phyloP scores from a whole-genome alignment of 2,797 vertebrate genomes.

The Halcyon smyrnensis region DNA sequence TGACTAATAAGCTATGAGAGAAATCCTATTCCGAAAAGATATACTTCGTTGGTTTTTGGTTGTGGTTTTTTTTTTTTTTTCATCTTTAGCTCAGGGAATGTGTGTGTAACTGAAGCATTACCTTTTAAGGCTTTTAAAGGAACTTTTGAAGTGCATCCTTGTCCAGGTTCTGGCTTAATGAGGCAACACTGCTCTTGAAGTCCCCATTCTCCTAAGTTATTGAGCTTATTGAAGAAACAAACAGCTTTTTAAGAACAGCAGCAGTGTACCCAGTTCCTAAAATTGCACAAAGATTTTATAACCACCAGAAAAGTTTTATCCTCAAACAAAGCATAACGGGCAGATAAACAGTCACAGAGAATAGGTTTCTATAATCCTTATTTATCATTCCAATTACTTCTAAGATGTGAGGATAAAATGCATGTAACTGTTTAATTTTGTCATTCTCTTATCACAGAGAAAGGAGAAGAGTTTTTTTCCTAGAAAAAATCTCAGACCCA shows the following conservation, averaged over 20 bases:
- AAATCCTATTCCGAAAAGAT: neutral
- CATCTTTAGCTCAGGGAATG: neutral
- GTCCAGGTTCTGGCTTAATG: neutral
- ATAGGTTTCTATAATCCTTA: neutral
- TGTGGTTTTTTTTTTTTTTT: neutral
- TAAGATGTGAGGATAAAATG: neutral
- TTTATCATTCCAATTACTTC: neutral
- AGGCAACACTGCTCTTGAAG: neutral
- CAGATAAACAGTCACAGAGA: neutral
- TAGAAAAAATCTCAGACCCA: neutral
- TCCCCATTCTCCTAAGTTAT: neutral
- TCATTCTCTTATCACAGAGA: neutral
- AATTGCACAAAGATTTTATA: neutral
- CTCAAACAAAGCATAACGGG: neutral
- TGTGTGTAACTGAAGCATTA: neutral
- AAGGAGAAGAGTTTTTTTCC: neutral
- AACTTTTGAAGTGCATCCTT: neutral
- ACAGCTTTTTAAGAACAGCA: neutral
- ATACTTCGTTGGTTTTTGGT: neutral
- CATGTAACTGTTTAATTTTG: neutral
- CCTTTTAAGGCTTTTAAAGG: neutral
- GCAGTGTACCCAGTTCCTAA: neutral
- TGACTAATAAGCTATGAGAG: neutral
- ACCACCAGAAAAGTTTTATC: neutral
- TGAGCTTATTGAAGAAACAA: neutral